Evolutionary conservation across 2,113 vertebrate species (phyloP), one percentile per base, ranked within the genome.

Genomic region (Pelmatolapia mariae): DNA sequence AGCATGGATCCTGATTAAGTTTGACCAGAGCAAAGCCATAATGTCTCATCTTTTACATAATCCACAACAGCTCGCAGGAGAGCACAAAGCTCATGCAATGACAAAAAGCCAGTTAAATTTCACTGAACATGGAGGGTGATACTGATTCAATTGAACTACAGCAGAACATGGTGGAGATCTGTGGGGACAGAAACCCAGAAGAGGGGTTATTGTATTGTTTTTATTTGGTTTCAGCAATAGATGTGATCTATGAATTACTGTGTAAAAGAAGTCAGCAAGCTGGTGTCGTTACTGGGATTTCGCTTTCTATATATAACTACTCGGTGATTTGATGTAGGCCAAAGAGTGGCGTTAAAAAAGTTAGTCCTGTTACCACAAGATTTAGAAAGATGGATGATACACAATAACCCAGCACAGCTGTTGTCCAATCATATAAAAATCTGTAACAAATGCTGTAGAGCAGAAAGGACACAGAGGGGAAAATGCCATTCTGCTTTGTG

Each of bases 101-200:
- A 90, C 80, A 89, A 89, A 89, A 80, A 63, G 24, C 82, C 84
- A 89, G 91, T 90, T 86, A 87, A 83, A 80, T 94, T 91, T 93
- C 84, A 81, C 84, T 29, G 61, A 87, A 92, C 84, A 90, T 15
- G 10, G 84, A 87, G 86, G 81, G 36, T 90, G 83, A 87, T 11
- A 68, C 52, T 52, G 68, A 80, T 81, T 92, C 85, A 57, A 68
- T 85, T 86, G 71, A 76, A 88, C 82, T 88, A 66, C 83, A 81
- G 81, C 22, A 78, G 56, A 45, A 24, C 38, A 26, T 16, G 10
- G 56, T 63, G 82, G 80, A 66, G 84, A 40, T 82, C 59, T 82
- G 83, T 80, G 24, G 78, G 86, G 40, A n/a, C 68, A 76, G 71
- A 83, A 79, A 89, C 22, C 52, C 45, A 84, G 40, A 53, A 71